These are phyloP conservation scores for Cosmopolites sordidus DNA, from an alignment of 2,888 invertebrate genomes.

Conservation along the genomic window DNA sequence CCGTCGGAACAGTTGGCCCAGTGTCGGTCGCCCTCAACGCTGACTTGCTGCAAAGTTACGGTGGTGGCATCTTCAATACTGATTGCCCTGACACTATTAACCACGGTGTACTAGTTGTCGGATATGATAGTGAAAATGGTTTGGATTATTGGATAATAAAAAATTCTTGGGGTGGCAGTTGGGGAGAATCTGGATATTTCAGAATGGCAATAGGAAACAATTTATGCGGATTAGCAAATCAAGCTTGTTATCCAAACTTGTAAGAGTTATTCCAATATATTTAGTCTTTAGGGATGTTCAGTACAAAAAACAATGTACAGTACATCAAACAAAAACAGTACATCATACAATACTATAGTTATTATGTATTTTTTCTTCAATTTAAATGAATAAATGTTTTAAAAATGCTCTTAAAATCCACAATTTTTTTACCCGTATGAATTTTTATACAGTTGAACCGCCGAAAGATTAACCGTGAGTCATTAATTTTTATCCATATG, in stretches of 20 bases:
- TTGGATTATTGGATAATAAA: slow-evolving; percentile 81
- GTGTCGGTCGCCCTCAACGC: slow-evolving; percentile 29
- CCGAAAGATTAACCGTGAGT: no score
- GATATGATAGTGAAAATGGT: slow-evolving; percentile 76
- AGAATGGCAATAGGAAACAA: slow-evolving; percentile 83
- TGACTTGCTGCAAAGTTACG: slow-evolving; percentile 23
- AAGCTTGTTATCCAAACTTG: slow-evolving; percentile 73
- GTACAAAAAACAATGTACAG: no score
- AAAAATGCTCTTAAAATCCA: no score
- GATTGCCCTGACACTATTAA: slow-evolving; percentile 69
- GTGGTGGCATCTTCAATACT: slow-evolving; percentile 47
- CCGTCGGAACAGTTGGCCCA: slow-evolving; percentile 28
- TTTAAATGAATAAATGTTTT: no score
- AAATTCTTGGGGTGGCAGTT: slow-evolving; percentile 74
- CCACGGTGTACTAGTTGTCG: slow-evolving; percentile 80
- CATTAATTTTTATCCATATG: no score
- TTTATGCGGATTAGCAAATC: slow-evolving; percentile 79
- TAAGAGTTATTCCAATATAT: no score
- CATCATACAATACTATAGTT: no score
- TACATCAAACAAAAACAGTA: no score
- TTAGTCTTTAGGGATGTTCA: no score
- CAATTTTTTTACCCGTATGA: no score
- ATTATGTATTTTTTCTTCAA: no score
- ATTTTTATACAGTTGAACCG: no score
- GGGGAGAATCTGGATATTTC: slow-evolving; percentile 83